Percentiles rank a stretch among this genome's conserved stretches.
Conservation (phyloP, 2,113 vertebrate species). For the Hippocampus barbouri region DNA sequence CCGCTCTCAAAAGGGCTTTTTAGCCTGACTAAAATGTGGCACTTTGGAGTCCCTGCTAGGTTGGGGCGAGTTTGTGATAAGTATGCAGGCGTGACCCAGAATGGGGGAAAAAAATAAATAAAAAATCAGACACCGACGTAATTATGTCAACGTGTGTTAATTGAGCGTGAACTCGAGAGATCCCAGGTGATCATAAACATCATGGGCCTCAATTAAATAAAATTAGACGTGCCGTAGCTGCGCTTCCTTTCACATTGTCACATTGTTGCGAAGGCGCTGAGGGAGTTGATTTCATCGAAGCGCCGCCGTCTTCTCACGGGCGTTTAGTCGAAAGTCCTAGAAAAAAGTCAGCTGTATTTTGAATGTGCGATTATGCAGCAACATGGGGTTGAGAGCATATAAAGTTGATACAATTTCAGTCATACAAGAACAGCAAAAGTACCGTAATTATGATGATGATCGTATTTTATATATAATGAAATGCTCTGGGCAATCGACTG, state of each 20-base stretch:
- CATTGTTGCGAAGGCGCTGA: not conserved
- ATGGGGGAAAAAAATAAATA: not conserved
- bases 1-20: not conserved
- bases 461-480: too few relatives aligned
- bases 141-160: slow-evolving; percentile 24
- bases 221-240: not conserved
- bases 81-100: not conserved
- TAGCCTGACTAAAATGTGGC: slow-evolving; percentile 10
- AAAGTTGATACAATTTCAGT: not conserved
- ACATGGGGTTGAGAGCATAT: not conserved
- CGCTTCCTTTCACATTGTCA: not conserved
- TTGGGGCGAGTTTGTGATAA: not conserved
- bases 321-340: not conserved
- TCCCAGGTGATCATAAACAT: slow-evolving; percentile 37
- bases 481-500: too few relatives aligned
- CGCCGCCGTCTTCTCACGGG: not conserved
- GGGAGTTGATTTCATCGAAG: not conserved
- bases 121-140: slow-evolving; percentile 18
- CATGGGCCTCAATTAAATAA: slow-evolving; percentile 7
- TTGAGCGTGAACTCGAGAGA: slow-evolving; percentile 25
- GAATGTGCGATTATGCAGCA: not conserved
- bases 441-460: not conserved
- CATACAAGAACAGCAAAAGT: too few relatives aligned
- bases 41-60: not conserved
- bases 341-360: not conserved